Evolutionary conservation across 2,888 invertebrate genomes (phyloP).

Genomic region (Drosophila atripex): DNA sequence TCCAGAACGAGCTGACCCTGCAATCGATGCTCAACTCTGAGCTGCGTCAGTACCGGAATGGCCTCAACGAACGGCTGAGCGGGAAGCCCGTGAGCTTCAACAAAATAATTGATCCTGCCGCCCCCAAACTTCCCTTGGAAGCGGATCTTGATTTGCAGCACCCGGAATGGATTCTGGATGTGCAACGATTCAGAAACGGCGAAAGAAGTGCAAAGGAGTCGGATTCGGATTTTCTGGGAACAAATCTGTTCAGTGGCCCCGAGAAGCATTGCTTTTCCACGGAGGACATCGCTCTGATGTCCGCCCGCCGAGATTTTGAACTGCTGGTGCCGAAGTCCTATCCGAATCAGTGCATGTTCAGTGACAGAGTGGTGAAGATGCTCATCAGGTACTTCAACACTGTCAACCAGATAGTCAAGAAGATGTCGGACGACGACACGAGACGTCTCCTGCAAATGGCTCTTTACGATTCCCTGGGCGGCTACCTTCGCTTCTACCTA

Average conservation of each 20-base stretch:
- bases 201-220: slow-evolving; percentile 4
- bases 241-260: slow-evolving; percentile 79
- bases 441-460: slow-evolving; percentile 70
- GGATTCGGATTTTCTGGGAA: slow-evolving; percentile 75
- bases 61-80: slow-evolving; percentile 40
- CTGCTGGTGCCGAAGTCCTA: slow-evolving; percentile 79
- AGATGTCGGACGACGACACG: slow-evolving; percentile 55
- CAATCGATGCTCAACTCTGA: slow-evolving; percentile 73
- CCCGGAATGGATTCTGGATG: background rate
- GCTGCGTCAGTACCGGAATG: slow-evolving; percentile 55
- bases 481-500: slow-evolving; percentile 80
- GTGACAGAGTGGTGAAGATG: slow-evolving; percentile 72
- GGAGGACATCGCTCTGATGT: slow-evolving; percentile 80
- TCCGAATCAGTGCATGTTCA: slow-evolving; percentile 63
- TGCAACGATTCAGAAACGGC: background rate
- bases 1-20: slow-evolving; percentile 73
- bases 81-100: background rate
- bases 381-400: slow-evolving; percentile 81
- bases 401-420: slow-evolving; percentile 75
- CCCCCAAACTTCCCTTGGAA: background rate
- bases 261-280: slow-evolving; percentile 80
- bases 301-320: slow-evolving; percentile 82
- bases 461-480: slow-evolving; percentile 82
- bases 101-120: background rate
- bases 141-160: background rate